Conservation (phyloP, 2,797 vertebrate species). For the Melanotaenia boesemani region DNA sequence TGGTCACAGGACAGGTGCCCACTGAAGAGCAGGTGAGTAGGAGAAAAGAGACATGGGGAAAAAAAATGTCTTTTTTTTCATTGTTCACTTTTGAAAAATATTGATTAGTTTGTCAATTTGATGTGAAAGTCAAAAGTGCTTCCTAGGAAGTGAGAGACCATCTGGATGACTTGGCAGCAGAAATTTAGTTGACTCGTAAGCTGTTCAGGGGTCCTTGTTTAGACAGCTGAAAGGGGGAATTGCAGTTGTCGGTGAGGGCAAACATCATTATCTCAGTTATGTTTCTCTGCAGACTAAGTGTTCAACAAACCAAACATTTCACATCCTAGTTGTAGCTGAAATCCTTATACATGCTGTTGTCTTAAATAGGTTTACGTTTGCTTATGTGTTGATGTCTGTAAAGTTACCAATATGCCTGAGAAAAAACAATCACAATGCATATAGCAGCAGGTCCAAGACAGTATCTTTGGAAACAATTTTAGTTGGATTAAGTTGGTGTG, state of each 20-base stretch:
- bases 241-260: too few species aligned
- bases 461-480: neutral
- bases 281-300: neutral
- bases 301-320: neutral
- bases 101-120: neutral
- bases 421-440: neutral
- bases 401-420: neutral
- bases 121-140: neutral
- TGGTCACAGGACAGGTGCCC: slow-evolving; percentile 93
- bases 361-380: neutral
- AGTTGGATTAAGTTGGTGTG: neutral
- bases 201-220: neutral
- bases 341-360: neutral
- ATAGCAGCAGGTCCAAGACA: neutral
- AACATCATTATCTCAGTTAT: neutral
- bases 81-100: neutral
- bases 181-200: neutral
- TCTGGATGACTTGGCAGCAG: neutral
- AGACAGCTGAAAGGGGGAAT: neutral
- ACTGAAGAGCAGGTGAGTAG: slow-evolving; percentile 91
- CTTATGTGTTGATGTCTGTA: neutral
- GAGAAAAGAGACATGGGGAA: neutral
- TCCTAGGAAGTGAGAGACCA: neutral
- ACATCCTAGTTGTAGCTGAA: neutral
- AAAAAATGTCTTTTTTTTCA: neutral